Percentiles rank a stretch among this genome's conserved stretches.
These are phyloP conservation scores for Halcyon smyrnensis DNA, from an alignment of 2,797 vertebrate species.

Conservation along the genomic window DNA sequence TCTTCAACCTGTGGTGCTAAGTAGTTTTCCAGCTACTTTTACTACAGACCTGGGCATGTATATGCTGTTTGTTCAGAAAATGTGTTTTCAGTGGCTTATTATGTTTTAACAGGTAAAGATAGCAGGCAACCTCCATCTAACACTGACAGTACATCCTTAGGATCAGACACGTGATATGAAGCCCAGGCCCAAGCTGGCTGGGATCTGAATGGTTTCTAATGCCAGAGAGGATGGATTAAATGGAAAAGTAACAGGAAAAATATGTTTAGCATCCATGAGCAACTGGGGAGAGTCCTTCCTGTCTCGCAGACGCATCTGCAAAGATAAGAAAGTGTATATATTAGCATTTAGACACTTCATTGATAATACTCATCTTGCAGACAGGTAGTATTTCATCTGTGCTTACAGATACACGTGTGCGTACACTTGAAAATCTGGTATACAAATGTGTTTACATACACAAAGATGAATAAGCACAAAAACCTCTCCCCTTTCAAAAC, in stretches of 20 bases:
- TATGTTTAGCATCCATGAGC: conserved; percentile 97
- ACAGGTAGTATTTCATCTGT: background rate
- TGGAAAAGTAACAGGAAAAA: conserved; percentile 96
- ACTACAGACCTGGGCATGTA: conserved; percentile 25
- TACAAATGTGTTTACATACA: background rate
- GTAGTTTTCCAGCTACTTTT: conserved; percentile 52
- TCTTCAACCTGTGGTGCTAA: background rate
- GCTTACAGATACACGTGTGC: fast-evolving
- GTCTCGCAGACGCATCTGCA: conserved; percentile 92
- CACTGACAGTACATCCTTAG: background rate
- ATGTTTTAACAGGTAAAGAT: conserved; percentile 16
- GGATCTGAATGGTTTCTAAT: conserved; percentile 98
- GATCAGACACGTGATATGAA: conserved; percentile 93
- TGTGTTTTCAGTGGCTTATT: conserved; percentile 54
- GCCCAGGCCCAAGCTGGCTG: conserved; percentile 89
- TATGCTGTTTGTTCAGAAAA: conserved; percentile 36
- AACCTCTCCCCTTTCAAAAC: background rate
- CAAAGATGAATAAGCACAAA: background rate
- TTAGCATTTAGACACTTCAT: background rate
- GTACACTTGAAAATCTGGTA: background rate
- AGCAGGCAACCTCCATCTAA: conserved; percentile 40
- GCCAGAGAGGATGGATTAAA: conserved; percentile 95
- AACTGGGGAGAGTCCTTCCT: conserved; percentile 94
- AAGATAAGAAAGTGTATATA: conserved; percentile 8
- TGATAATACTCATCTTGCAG: background rate